Percentiles rank a stretch among this genome's conserved stretches.
Conservation (phyloP, 1,140 invertebrate species). For the Megalopta genalis region DNA sequence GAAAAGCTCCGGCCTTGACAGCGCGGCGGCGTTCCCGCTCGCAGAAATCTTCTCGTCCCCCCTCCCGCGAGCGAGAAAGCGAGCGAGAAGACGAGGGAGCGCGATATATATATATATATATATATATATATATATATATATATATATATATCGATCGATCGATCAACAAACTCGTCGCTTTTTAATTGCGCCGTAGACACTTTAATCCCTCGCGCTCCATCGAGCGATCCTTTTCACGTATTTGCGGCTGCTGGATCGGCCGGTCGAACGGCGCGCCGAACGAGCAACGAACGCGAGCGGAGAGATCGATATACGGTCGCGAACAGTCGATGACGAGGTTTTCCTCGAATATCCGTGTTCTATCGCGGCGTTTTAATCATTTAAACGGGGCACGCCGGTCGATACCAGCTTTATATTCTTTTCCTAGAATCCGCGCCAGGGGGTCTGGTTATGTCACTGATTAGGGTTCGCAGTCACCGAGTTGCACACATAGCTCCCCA, state of each 20-base stretch:
- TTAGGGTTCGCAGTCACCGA: conserved; percentile 47
- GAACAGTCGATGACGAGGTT: not conserved
- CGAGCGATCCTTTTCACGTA: not conserved
- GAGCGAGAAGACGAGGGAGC: not conserved
- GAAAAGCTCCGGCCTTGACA: conserved; percentile 20
- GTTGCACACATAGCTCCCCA: conserved; percentile 25
- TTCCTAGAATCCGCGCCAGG: not conserved
- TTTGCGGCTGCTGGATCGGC: too few relatives aligned
- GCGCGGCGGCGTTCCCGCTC: not conserved
- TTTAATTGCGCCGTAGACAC: conserved; percentile 7
- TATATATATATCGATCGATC: not conserved
- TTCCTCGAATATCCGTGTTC: conserved; percentile 25
- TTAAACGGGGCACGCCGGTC: conserved; percentile 44
- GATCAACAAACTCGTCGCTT: conserved; percentile 1
- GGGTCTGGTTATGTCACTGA: conserved; percentile 37
- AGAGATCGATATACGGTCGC: conserved; percentile 12
- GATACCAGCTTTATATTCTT: conserved; percentile 42
- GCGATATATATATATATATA: not conserved
- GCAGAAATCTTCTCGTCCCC: not conserved
- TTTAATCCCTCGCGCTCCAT: not conserved
- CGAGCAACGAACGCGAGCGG: not conserved
- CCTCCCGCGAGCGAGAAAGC: not conserved
- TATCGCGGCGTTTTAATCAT: conserved; percentile 41
- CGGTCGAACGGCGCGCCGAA: not conserved
- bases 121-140: too few relatives aligned